phyloP scores from a whole-genome alignment of 2,113 vertebrate species.

The Cheirogaleus medius region DNA sequence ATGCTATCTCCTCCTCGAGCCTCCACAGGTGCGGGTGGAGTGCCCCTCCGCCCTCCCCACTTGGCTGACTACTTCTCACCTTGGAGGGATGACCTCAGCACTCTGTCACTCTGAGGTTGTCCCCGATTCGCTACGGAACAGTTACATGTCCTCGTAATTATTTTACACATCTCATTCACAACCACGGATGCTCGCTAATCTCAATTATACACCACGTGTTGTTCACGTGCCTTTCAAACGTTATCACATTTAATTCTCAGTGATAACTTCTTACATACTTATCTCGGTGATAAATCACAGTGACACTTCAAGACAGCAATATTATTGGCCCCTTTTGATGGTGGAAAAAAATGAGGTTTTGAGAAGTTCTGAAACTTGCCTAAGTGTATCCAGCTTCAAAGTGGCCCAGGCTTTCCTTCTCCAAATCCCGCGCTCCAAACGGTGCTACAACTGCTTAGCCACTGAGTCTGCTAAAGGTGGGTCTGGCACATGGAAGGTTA shows the following conservation, averaged over 20 bases:
- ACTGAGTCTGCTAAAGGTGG: background rate
- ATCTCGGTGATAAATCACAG: background rate
- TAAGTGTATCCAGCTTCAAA: background rate
- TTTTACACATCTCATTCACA: background rate
- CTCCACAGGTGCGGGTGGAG: too few species aligned
- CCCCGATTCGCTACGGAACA: background rate
- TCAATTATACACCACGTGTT: background rate
- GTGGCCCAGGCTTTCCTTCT: background rate
- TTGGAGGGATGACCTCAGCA: background rate
- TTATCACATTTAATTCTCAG: background rate
- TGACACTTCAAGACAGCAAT: background rate
- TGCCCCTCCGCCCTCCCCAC: too few species aligned
- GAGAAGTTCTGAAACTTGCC: background rate
- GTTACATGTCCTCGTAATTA: background rate
- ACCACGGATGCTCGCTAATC: background rate
- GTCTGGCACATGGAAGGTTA: background rate
- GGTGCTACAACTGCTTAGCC: fast-evolving
- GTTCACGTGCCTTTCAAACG: background rate
- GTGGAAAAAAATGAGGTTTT: background rate
- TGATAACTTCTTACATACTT: too few species aligned
- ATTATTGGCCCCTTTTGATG: background rate
- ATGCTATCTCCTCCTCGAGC: background rate
- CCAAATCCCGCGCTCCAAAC: background rate
- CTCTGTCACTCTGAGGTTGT: background rate
- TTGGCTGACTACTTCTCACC: background rate